Conservation (phyloP, 1,140 invertebrate genomes). For the Drosophila nigrodunni region DNA sequence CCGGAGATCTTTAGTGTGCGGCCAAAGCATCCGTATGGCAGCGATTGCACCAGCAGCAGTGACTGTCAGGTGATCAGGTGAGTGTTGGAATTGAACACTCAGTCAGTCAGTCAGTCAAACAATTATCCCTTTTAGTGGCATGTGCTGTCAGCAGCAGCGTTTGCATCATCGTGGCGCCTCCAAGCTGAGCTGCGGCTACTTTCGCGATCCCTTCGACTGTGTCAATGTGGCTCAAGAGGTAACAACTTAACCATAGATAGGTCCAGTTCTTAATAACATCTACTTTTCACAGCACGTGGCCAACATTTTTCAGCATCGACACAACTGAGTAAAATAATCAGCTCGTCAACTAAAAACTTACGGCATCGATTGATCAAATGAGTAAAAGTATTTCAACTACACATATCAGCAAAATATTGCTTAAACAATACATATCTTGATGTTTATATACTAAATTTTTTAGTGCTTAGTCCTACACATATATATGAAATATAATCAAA, state of each 20-base stretch:
- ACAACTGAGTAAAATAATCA: slow-evolving; percentile 24
- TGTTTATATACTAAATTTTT: slow-evolving; percentile 40
- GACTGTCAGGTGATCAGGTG: slow-evolving; percentile 92
- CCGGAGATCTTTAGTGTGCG: slow-evolving; percentile 55
- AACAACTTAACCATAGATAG: neutral
- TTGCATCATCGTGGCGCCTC: slow-evolving; percentile 91
- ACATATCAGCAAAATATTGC: slow-evolving; percentile 27
- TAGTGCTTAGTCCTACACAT: slow-evolving; percentile 19
- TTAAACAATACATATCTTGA: slow-evolving; percentile 55
- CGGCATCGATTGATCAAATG: slow-evolving; percentile 38
- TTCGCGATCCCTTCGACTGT: slow-evolving; percentile 95
- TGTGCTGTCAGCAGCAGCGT: slow-evolving; percentile 94
- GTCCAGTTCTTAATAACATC: neutral
- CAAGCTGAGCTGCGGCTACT: slow-evolving; percentile 94
- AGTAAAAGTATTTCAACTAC: slow-evolving; percentile 39
- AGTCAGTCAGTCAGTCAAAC: neutral
- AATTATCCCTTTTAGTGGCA: slow-evolving; percentile 85
- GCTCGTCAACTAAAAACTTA: slow-evolving; percentile 2
- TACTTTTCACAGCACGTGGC: slow-evolving; percentile 15
- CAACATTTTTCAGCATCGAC: slow-evolving; percentile 46
- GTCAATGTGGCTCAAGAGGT: slow-evolving; percentile 87
- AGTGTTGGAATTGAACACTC: slow-evolving; percentile 15
- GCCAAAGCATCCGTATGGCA: slow-evolving; percentile 90
- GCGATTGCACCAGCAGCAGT: slow-evolving; percentile 92
- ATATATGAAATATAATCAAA: slow-evolving; percentile 27